A percentile compares a stretch with the other conserved stretches of the same genome.
phyloP scores from a whole-genome alignment of 2,888 invertebrate species.

The Penaeus monodon region DNA sequence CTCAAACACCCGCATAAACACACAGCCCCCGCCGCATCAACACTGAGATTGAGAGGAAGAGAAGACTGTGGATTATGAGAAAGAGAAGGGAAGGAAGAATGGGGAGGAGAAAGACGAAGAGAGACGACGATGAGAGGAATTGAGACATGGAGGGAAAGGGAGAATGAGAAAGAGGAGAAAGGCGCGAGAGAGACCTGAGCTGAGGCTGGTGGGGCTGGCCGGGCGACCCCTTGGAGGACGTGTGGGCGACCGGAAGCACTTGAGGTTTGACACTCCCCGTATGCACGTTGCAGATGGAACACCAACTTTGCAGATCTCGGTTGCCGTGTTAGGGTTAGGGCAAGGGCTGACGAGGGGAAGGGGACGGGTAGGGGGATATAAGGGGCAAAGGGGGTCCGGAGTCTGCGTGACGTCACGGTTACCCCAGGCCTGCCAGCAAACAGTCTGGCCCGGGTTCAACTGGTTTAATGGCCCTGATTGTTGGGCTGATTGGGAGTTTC shows the following conservation, averaged over 20 bases:
- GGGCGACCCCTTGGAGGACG: no score
- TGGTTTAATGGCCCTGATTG: constrained; percentile 22
- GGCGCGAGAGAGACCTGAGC: neutral
- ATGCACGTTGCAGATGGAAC: no score
- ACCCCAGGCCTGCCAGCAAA: constrained; percentile 1
- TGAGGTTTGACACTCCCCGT: no score
- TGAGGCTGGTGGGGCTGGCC: neutral
- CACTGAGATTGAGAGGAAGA: neutral
- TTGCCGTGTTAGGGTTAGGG: no score
- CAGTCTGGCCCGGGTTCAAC: constrained; percentile 3
- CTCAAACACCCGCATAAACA: no score
- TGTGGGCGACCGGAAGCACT: neutral
- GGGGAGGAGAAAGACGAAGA: neutral
- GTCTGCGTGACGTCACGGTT: neutral
- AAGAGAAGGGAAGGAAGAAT: neutral
- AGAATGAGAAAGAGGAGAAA: neutral
- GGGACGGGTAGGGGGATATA: neutral
- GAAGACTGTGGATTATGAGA: neutral
- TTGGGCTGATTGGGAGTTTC: constrained; percentile 24
- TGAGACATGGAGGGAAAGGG: neutral
- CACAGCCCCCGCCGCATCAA: no score
- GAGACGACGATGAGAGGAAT: neutral
- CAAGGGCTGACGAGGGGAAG: neutral
- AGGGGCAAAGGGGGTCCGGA: neutral
- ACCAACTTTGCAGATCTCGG: no score